phyloP scores from a whole-genome alignment of 2,797 vertebrate genomes.

The Spinus olivaceus region DNA sequence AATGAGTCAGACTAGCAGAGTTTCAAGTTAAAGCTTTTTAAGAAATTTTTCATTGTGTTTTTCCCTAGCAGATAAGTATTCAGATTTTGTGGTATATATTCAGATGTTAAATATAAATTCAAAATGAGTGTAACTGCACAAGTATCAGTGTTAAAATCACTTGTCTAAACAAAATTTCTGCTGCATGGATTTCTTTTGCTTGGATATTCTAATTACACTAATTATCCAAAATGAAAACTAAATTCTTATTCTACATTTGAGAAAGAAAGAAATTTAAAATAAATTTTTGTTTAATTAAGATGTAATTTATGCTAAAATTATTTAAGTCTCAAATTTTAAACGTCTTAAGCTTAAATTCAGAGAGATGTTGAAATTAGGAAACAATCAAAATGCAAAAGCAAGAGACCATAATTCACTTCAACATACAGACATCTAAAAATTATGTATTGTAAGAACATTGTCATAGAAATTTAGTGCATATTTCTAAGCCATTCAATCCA shows the following conservation, averaged over 20 bases:
- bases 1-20: background rate
- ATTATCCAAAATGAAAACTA: rapidly evolving
- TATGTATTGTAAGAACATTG: background rate
- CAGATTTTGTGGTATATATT: background rate
- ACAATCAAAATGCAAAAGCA: background rate
- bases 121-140: background rate
- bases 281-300: background rate
- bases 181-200: background rate
- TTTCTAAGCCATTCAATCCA: background rate
- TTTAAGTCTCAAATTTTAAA: background rate
- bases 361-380: background rate
- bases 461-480: background rate
- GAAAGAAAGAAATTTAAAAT: background rate
- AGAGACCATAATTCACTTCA: background rate
- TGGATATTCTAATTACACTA: background rate
- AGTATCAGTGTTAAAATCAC: background rate
- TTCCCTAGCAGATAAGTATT: background rate
- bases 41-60: background rate
- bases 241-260: background rate
- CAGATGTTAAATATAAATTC: background rate
- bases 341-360: background rate
- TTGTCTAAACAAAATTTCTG: background rate
- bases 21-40: background rate
- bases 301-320: background rate
- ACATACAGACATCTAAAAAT: background rate